phyloP scores from a whole-genome alignment of 2,113 vertebrate genomes.

The Ceuthmochares aereus region DNA sequence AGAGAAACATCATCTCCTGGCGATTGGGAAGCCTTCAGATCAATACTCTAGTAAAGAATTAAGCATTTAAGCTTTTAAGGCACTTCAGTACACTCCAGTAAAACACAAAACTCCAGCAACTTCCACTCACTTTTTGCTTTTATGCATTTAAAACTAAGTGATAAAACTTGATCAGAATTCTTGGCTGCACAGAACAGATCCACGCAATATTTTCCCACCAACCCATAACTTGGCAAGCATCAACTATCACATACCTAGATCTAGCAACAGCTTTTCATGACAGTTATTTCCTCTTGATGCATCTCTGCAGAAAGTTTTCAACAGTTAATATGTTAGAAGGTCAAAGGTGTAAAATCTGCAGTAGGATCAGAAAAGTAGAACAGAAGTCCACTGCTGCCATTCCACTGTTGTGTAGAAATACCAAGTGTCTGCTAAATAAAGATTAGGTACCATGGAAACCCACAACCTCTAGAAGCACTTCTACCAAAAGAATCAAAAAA shows the following conservation, averaged over 20 bases:
- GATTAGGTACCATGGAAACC: constrained; percentile 52
- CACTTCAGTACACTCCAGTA: not conserved
- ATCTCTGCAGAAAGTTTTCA: not conserved
- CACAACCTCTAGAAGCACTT: constrained; percentile 32
- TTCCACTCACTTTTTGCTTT: not conserved
- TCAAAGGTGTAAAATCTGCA: constrained; percentile 26
- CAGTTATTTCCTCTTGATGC: not conserved
- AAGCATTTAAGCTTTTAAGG: not conserved
- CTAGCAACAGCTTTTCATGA: not conserved
- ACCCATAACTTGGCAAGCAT: not conserved
- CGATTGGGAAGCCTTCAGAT: not conserved
- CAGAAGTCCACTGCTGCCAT: not conserved
- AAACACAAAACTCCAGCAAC: not conserved
- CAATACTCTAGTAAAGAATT: not conserved
- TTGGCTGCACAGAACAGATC: not conserved
- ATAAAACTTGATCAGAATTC: not conserved
- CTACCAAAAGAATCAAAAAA: not conserved
- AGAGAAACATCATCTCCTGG: not conserved
- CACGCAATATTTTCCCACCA: not conserved
- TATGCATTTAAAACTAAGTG: not conserved
- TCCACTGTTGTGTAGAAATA: constrained; percentile 43
- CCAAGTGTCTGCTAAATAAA: constrained; percentile 16
- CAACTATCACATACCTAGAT: not conserved
- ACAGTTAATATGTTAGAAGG: not conserved
- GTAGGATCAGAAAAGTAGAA: not conserved